phyloP scores from a whole-genome alignment of 2,113 vertebrate species.

The Collichthys lucidus region DNA sequence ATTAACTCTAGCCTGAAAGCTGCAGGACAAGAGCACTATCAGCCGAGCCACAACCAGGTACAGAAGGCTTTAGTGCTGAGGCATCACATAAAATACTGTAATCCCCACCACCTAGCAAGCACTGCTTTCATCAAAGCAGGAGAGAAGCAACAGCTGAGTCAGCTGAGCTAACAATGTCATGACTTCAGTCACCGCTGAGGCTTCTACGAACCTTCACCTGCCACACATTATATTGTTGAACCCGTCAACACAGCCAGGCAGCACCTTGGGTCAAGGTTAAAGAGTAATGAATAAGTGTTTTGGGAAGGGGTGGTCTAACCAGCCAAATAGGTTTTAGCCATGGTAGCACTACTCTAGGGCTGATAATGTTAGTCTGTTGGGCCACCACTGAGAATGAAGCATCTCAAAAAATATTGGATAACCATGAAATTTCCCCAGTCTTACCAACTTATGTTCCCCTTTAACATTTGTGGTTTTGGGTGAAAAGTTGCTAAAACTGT shows the following conservation, averaged over 20 bases:
- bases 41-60: slow-evolving; percentile 28
- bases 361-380: neutral
- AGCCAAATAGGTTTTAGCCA: neutral
- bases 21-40: slow-evolving; percentile 23
- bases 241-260: neutral
- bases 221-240: neutral
- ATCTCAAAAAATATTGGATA: neutral
- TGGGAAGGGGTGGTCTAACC: neutral
- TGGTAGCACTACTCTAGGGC: neutral
- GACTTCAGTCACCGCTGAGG: neutral
- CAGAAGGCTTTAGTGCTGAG: slow-evolving; percentile 44
- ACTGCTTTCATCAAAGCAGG: slow-evolving; percentile 20
- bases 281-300: neutral
- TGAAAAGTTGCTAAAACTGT: no score
- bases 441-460: no score
- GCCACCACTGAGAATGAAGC: neutral
- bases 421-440: no score
- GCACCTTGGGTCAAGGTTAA: neutral
- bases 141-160: slow-evolving; percentile 28
- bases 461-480: no score
- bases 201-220: neutral
- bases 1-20: neutral
- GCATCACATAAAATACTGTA: slow-evolving; percentile 26
- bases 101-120: slow-evolving; percentile 22
- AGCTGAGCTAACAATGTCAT: neutral